A percentile compares a stretch with the other conserved stretches of the same genome.
These are phyloP conservation scores for Oscarella lobularis DNA, from an alignment of 37 sponge, comb jelly and placozoan species.

Conservation along the genomic window DNA sequence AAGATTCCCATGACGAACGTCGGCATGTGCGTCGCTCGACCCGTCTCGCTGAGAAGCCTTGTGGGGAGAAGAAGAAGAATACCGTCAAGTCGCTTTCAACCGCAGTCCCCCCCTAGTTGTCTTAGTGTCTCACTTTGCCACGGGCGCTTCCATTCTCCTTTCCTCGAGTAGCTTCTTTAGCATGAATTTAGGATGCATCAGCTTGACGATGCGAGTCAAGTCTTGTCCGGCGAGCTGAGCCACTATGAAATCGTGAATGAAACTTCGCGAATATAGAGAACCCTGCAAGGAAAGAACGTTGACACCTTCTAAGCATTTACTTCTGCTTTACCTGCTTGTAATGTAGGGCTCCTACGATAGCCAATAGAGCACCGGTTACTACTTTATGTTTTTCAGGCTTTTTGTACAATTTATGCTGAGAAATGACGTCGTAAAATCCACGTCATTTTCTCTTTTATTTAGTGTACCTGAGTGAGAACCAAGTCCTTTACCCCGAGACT, in stretches of 20 bases:
- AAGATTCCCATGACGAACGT: constrained; percentile 77
- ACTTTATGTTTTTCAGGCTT: constrained; percentile 9
- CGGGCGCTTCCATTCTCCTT: constrained; percentile 15
- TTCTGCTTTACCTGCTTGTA: background rate
- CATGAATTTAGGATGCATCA: constrained; percentile 51
- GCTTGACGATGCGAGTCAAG: constrained; percentile 39
- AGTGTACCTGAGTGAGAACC: constrained; percentile 12
- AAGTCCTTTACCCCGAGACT: constrained; percentile 63
- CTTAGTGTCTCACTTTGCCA: constrained; percentile 1
- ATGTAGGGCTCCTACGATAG: constrained; percentile 50
- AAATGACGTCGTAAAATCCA: background rate
- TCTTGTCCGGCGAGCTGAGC: constrained; percentile 46
- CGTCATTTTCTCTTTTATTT: background rate
- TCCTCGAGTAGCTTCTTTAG: constrained; percentile 29
- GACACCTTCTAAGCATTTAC: background rate
- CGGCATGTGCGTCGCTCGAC: constrained; percentile 70
- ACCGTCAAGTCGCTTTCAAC: too few relatives aligned
- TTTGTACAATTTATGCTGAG: background rate
- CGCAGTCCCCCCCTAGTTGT: background rate
- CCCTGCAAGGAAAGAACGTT: constrained; percentile 11
- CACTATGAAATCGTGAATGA: constrained; percentile 55
- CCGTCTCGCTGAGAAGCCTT: constrained; percentile 66
- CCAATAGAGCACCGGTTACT: constrained; percentile 23
- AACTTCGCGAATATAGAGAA: constrained; percentile 29
- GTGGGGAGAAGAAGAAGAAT: too few relatives aligned